Conservation (phyloP, 2,888 invertebrate genomes). For the Lapara coniferarum region DNA sequence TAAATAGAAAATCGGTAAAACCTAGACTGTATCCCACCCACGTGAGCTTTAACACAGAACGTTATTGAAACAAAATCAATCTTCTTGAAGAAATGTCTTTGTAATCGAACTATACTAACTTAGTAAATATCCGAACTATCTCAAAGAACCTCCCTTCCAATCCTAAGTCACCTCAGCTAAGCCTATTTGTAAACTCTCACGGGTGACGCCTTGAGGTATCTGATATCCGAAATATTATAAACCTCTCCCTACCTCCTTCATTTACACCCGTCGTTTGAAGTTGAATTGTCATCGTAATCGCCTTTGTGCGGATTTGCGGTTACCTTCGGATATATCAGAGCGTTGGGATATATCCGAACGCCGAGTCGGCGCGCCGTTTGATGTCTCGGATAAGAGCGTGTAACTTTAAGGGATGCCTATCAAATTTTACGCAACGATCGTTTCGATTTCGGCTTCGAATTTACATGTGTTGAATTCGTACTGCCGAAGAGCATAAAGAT, state of each 20-base stretch:
- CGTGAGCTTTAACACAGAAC: no score
- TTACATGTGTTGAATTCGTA: not conserved
- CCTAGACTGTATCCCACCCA: no score
- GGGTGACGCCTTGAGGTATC: not conserved
- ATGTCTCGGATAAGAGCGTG: conserved; percentile 15
- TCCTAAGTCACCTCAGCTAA: not conserved
- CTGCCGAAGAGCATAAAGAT: not conserved
- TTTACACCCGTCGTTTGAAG: not conserved
- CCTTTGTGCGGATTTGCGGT: conserved; percentile 16
- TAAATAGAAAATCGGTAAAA: no score
- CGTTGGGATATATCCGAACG: conserved; percentile 10
- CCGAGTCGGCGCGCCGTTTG: conserved; percentile 11
- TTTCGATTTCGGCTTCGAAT: not conserved
- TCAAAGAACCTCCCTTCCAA: not conserved
- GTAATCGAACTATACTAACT: no score
- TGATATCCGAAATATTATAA: not conserved
- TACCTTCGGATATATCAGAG: conserved; percentile 8
- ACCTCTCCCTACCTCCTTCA: not conserved
- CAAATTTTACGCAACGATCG: conserved; percentile 13
- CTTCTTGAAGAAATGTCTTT: no score
- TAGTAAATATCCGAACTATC: no score
- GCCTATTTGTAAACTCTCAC: conserved; percentile 13
- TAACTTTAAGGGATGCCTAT: not conserved
- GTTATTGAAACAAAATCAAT: no score
- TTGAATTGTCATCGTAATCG: conserved; percentile 24